phyloP scores from a whole-genome alignment of 2,888 invertebrate species.

The Coleophora deauratella region DNA sequence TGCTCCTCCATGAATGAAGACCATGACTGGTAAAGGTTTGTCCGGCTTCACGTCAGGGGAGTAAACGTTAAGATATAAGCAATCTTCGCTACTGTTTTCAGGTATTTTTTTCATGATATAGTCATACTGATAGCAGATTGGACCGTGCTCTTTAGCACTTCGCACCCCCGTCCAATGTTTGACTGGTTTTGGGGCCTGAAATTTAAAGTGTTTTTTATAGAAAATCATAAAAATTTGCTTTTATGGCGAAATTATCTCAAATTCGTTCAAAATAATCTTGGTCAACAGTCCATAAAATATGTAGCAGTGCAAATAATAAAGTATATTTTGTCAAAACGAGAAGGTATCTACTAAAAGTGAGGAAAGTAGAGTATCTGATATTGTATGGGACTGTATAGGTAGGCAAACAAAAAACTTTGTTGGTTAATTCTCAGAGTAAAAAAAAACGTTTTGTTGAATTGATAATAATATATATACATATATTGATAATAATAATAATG shows the following conservation, averaged over 20 bases:
- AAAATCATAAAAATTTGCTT: too few species aligned
- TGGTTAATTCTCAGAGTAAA: too few species aligned
- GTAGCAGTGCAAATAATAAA: neutral
- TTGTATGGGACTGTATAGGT: too few species aligned
- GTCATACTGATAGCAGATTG: constrained; percentile 29
- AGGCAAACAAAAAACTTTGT: too few species aligned
- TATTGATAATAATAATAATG: too few species aligned
- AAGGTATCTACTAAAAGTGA: neutral
- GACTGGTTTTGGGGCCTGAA: constrained; percentile 33
- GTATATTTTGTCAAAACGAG: neutral
- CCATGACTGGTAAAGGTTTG: constrained; percentile 33
- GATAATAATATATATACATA: too few species aligned
- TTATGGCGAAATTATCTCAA: neutral
- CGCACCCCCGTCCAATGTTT: constrained; percentile 30
- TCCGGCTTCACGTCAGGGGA: constrained; percentile 24
- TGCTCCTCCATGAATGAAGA: constrained; percentile 40
- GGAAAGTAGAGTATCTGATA: neutral
- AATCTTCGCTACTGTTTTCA: constrained; percentile 34
- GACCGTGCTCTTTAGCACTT: constrained; percentile 29
- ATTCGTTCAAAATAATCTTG: neutral
- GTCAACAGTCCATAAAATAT: neutral
- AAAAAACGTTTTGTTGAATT: too few species aligned
- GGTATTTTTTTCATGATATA: constrained; percentile 19
- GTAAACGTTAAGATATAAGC: constrained; percentile 40
- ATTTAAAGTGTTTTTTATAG: neutral